These are phyloP conservation scores for Lepus europaeus DNA, from an alignment of 2,113 vertebrate genomes.

Conservation along the genomic window DNA sequence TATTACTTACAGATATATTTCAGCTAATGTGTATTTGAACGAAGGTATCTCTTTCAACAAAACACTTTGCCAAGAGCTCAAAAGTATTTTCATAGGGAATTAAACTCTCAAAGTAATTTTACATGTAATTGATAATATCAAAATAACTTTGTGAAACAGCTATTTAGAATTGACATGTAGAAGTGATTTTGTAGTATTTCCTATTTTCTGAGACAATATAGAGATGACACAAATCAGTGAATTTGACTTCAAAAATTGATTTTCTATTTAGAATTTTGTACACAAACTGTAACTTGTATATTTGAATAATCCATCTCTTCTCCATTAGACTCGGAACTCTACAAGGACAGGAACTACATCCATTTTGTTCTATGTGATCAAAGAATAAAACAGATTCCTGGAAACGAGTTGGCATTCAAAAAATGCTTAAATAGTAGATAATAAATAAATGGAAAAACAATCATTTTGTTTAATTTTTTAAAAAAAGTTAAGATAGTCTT, in stretches of 20 bases:
- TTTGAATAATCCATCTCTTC: not conserved
- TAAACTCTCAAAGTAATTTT: not conserved
- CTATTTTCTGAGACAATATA: not conserved
- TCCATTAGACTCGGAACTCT: not conserved
- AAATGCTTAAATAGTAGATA: not conserved
- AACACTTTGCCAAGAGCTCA: not conserved
- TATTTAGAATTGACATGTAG: not conserved
- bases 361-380: not conserved
- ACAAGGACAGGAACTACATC: not conserved
- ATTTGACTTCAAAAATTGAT: not conserved
- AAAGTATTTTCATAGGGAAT: slow-evolving; percentile 13
- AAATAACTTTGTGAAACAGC: not conserved
- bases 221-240: not conserved
- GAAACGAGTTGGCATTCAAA: not conserved
- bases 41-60: not conserved
- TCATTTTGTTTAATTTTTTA: too few relatives aligned
- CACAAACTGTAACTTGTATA: not conserved
- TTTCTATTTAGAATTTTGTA: too few relatives aligned
- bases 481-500: too few relatives aligned
- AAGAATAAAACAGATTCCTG: not conserved
- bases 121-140: not conserved
- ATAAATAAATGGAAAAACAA: not conserved
- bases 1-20: not conserved
- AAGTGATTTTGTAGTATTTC: not conserved
- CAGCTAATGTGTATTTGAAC: slow-evolving; percentile 10